Evolutionary conservation across 1,140 invertebrate species (phyloP).

Genomic region (Acromyrmex heyeri): DNA sequence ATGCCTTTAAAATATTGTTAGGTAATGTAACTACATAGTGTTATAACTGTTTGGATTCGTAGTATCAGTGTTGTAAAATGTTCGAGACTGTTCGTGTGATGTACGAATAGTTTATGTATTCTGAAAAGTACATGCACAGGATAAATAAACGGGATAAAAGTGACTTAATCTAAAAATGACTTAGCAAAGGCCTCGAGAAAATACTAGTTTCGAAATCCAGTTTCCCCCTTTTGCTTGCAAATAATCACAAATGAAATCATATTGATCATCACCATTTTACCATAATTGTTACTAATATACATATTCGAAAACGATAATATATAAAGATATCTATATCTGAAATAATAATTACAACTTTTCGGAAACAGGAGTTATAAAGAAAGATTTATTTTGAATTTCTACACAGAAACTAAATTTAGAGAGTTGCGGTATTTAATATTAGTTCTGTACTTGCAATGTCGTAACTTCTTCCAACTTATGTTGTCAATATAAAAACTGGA

Average conservation of each 20-base stretch:
- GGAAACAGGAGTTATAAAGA: not conserved
- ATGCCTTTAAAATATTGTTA: constrained; percentile 63
- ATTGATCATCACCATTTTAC: constrained; percentile 18
- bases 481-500: constrained; percentile 49
- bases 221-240: not conserved
- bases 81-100: constrained; percentile 54
- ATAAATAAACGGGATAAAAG: constrained; percentile 48
- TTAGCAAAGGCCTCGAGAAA: constrained; percentile 25
- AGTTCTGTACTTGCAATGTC: constrained; percentile 36
- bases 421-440: not conserved
- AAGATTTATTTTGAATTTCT: not conserved
- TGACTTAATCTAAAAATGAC: constrained; percentile 7
- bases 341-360: constrained; percentile 23
- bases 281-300: constrained; percentile 1
- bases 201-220: not conserved
- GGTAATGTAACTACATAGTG: constrained; percentile 48
- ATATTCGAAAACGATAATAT: not conserved
- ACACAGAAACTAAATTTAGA: constrained; percentile 26
- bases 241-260: constrained; percentile 25
- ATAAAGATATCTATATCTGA: constrained; percentile 18
- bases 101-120: constrained; percentile 50
- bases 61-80: constrained; percentile 44
- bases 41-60: constrained; percentile 30
- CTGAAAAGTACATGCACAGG: constrained; percentile 53
- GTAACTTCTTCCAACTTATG: constrained; percentile 59